Base-by-base conservation (phyloP, 2,888 invertebrate species). In the Branchellion lobata region DNA sequence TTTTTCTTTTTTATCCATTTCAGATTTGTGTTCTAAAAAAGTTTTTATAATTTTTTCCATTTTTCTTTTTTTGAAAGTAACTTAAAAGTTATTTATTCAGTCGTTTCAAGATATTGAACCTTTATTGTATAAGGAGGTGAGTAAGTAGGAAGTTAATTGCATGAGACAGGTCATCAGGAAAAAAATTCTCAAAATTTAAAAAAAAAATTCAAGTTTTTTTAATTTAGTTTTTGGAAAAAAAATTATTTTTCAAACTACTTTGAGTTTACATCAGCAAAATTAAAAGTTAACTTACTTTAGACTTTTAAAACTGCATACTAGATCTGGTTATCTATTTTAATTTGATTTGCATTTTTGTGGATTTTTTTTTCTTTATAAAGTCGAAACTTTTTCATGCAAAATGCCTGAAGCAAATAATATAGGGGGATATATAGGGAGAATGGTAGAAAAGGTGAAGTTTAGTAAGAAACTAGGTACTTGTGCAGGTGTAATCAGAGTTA, bases 1-100 rank as follows among this genome's bases (percentile, higher is more conserved):
- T 61, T 71, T 68, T 53, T 80, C 80, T 21, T 61, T 61, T 29
- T 80, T 76, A 51, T 80, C 80, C 77, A 80, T 24, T 33, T 57
- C 51, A 31, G 51, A 33, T 47, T 80, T 68, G 21, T 77, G 68
- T 34, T 77, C 34, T 65, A 80, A 77, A 51, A 80, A 80, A 1
- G 51, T 29, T 31, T 31, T 72, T 21, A 79, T 72, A 33, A 11
- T 14, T 11, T 68, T 68, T 27, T 36, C 2, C 69, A 69, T 69
- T 69, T 57, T 24, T 14, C n/a, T n/a, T n/a, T n/a, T n/a, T 14
- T 8, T 14, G 29, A 27, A 65, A 65, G 29, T 69, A 21, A 27
- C 29, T 31, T 69, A 5, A 69, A 31, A 8, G 14, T 69, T 31
- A 3, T 69, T 18, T 27, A 34, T 27, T 8, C 5, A 8, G 3